Conservation (phyloP, 2,797 vertebrate genomes). For the Leuciscus waleckii region DNA sequence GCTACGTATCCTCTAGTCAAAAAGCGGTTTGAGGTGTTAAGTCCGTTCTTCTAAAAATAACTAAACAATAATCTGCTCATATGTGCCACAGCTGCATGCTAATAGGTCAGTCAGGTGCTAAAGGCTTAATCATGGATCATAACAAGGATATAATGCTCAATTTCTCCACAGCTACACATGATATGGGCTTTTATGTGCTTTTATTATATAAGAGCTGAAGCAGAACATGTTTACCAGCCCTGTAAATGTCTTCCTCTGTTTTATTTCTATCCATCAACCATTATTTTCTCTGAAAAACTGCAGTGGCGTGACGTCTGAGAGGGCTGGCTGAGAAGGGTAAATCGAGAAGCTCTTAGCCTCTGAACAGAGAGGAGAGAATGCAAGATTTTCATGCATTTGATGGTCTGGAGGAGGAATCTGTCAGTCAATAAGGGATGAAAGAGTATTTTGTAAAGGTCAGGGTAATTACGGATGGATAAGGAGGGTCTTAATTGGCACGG, state of each 20-base stretch:
- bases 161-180: constrained; percentile 48
- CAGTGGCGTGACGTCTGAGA: not conserved
- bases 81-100: not conserved
- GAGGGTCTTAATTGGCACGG: constrained; percentile 20
- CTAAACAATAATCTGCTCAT: not conserved
- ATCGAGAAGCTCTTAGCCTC: constrained; percentile 32
- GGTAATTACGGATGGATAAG: constrained; percentile 53
- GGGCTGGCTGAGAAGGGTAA: constrained; percentile 1
- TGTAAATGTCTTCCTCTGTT: constrained; percentile 27
- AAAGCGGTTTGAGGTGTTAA: constrained; percentile 3
- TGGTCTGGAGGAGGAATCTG: constrained; percentile 41
- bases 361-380: constrained; percentile 5
- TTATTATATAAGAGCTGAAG: constrained; percentile 11
- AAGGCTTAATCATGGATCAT: not conserved
- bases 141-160: constrained; percentile 57
- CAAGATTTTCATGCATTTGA: constrained; percentile 9
- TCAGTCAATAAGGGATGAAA: constrained; percentile 33
- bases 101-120: not conserved
- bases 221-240: constrained; percentile 15
- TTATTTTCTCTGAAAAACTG: constrained; percentile 23
- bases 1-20: not conserved
- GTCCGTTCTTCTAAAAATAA: constrained; percentile 5
- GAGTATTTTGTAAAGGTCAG: constrained; percentile 53
- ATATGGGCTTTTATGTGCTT: constrained; percentile 54
- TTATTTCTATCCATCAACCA: constrained; percentile 26